A percentile compares a stretch with the other conserved stretches of the same genome.
Evolutionary conservation across 1,140 invertebrate species (phyloP).

Genomic region (Ooceraea biroi): DNA sequence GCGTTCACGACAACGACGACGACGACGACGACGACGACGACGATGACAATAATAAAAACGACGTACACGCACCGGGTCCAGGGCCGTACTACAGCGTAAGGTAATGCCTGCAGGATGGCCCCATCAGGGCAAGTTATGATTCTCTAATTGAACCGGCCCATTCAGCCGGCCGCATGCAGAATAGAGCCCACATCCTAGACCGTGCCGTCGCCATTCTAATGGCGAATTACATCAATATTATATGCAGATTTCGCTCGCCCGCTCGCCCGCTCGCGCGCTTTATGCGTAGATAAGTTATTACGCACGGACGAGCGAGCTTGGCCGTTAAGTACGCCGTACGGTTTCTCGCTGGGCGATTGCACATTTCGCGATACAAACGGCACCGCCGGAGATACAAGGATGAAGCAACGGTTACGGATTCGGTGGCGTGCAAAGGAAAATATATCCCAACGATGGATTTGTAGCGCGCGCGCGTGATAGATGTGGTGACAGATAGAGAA

Average conservation of each 20-base stretch:
- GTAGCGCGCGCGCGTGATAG: background rate
- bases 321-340: constrained; percentile 24
- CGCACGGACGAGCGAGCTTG: constrained; percentile 47
- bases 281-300: constrained; percentile 72
- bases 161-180: constrained; percentile 82
- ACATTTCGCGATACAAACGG: constrained; percentile 36
- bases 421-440: constrained; percentile 3
- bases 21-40: constrained; percentile 30
- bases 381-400: constrained; percentile 23
- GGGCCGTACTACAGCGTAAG: constrained; percentile 68
- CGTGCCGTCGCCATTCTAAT: constrained; percentile 82
- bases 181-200: constrained; percentile 83
- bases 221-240: constrained; percentile 85
- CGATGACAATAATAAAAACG: constrained; percentile 71
- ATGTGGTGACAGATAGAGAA: constrained; percentile 4
- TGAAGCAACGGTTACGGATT: constrained; percentile 22
- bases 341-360: constrained; percentile 29
- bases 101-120: constrained; percentile 79
- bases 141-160: constrained; percentile 85
- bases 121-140: constrained; percentile 84
- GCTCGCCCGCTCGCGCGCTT: constrained; percentile 49
- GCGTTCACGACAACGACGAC: constrained; percentile 33
- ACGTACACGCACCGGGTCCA: constrained; percentile 52
- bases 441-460: constrained; percentile 27
- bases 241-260: constrained; percentile 81